A percentile compares a stretch with the other conserved stretches of the same genome.
These are phyloP conservation scores for Aplysina aerophoba DNA, from an alignment of 37 sponge, comb jelly and placozoan genomes.

Conservation along the genomic window DNA sequence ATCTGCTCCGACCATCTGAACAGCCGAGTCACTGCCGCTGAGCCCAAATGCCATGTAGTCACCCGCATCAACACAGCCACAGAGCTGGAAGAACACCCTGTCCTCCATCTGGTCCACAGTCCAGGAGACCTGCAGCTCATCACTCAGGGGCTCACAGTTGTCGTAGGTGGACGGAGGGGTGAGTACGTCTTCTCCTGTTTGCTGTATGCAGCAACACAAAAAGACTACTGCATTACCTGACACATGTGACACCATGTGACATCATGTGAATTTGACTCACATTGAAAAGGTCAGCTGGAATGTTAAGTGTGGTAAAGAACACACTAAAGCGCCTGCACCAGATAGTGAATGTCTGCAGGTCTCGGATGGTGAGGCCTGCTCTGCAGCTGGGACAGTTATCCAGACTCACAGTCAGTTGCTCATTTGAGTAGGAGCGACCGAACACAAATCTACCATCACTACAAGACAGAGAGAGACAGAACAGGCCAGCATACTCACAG, in stretches of 20 bases:
- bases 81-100: constrained; percentile 18
- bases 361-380: background rate
- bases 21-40: constrained; percentile 42
- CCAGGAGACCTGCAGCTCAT: constrained; percentile 10
- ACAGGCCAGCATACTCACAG: too few relatives aligned
- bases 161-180: constrained; percentile 17
- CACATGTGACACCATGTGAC: too few relatives aligned
- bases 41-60: constrained; percentile 78
- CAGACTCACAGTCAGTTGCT: too few relatives aligned
- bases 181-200: too few relatives aligned
- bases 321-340: background rate
- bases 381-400: too few relatives aligned
- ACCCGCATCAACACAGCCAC: constrained; percentile 44
- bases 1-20: constrained; percentile 61
- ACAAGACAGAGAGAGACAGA: too few relatives aligned
- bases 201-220: too few relatives aligned
- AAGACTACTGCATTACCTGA: too few relatives aligned
- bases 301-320: background rate
- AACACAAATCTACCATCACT: too few relatives aligned
- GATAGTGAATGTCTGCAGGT: constrained; percentile 1
- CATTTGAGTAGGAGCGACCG: too few relatives aligned
- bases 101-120: background rate
- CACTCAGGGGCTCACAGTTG: constrained; percentile 13
- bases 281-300: too few relatives aligned
- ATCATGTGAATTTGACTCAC: too few relatives aligned